Conservation (phyloP, 2,113 vertebrate genomes). For the Rhea pennata region DNA sequence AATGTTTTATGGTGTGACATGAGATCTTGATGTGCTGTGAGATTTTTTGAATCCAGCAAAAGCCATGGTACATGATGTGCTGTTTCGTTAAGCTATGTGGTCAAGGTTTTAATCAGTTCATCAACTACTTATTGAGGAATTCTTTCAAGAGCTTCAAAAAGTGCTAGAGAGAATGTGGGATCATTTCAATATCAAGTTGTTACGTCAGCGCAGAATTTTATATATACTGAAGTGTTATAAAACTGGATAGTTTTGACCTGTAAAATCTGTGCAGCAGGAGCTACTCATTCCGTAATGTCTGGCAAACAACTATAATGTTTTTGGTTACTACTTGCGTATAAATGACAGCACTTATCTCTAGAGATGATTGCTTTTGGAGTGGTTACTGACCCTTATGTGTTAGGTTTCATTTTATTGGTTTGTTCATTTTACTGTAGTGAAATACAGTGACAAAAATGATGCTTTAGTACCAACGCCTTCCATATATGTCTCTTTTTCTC, state of each 20-base stretch:
- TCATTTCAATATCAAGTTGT: background rate
- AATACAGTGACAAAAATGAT: background rate
- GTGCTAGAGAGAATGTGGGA: background rate
- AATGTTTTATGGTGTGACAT: background rate
- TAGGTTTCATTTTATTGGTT: background rate
- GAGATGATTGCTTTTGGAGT: background rate
- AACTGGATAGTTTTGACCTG: background rate
- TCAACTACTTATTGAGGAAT: background rate
- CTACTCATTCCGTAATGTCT: background rate
- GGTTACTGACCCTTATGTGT: background rate
- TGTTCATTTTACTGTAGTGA: background rate
- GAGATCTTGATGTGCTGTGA: background rate
- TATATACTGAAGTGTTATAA: background rate
- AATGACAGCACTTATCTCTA: background rate
- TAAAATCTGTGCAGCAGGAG: background rate
- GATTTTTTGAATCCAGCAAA: background rate
- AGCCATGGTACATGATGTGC: background rate
- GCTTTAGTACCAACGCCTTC: background rate
- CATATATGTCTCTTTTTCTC: background rate
- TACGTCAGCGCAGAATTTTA: background rate
- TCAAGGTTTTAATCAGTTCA: background rate
- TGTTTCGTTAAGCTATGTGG: background rate
- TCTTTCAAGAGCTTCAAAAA: background rate
- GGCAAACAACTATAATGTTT: background rate
- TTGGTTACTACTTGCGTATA: background rate